phyloP scores from a whole-genome alignment of 2,888 invertebrate genomes.

The Acrocyrtus sp. region DNA sequence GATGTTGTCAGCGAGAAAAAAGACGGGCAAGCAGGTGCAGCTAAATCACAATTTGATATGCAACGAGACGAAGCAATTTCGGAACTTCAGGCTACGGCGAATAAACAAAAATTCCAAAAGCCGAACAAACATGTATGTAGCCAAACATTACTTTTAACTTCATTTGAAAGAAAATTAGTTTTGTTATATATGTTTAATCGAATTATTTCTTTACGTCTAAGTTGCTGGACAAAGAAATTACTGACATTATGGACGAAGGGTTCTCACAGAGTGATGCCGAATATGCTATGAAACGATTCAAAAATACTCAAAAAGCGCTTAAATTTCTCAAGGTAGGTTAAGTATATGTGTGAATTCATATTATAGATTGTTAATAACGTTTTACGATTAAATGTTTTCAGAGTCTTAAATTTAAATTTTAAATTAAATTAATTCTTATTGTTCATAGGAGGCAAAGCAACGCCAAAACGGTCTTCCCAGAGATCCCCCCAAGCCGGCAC shows the following conservation, averaged over 20 bases:
- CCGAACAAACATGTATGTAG: conserved; percentile 50
- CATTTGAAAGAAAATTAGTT: background rate
- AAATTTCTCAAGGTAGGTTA: conserved; percentile 54
- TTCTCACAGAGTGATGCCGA: conserved; percentile 59
- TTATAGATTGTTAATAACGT: background rate
- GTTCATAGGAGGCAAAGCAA: conserved; percentile 29
- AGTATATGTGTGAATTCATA: background rate
- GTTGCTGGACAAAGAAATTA: conserved; percentile 58
- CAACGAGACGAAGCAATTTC: conserved; percentile 58
- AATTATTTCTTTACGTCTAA: conserved; percentile 43
- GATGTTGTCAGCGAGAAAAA: conserved; percentile 59
- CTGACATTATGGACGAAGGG: conserved; percentile 60
- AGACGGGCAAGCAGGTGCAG: conserved; percentile 33
- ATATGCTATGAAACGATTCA: conserved; percentile 55
- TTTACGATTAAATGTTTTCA: background rate
- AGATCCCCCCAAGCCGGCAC: background rate
- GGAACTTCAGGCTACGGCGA: conserved; percentile 52
- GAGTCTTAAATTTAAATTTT: background rate
- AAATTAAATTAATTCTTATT: background rate
- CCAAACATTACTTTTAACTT: background rate
- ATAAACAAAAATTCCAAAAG: conserved; percentile 54
- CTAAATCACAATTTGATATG: conserved; percentile 57
- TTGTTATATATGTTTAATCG: background rate
- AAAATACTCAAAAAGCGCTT: conserved; percentile 57
- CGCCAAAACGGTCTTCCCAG: conserved; percentile 21